Base-by-base conservation (phyloP, 2,888 invertebrate genomes). In the Drosophila niveifrons region DNA sequence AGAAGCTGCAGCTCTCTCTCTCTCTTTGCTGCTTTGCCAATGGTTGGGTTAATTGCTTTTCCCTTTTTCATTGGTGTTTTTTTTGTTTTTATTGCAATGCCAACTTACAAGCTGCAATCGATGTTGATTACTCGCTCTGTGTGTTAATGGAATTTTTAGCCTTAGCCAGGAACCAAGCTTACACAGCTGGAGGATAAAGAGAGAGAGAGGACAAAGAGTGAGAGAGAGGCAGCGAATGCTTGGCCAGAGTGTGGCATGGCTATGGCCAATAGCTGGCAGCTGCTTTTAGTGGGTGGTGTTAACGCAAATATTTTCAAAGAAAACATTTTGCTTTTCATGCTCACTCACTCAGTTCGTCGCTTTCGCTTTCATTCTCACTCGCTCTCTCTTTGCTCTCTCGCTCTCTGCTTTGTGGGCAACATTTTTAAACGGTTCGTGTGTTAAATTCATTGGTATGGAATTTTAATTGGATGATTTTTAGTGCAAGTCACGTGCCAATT, bases 391-490 rank as follows among this genome's bases (percentile, higher is more conserved):
- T 29, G 8, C 13, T 56, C 47, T 34, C 13, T 55, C n/a, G 36
- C 56, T 46, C 62, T 8, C 23, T 23, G 13, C 28, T 18, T 28
- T 61, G 36, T 65, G 57, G 17, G 48, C 46, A 44, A 13, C 23
- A 52, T 57, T 78, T 66, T 73, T 74, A 77, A 87, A 71, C 80
- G 68, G 66, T 62, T 88, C 80, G 77, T 86, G 83, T 66, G 77
- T 73, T 77, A 80, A 86, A 82, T 80, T 80, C 89, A 82, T 82
- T 88, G 72, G 74, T 72, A 74, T 82, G 89, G 82, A 88, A 82
- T 82, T 82, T 82, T 82, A 82, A 82, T 82, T 82, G 82, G 87
- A 82, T 88, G 89, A 88, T 82, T 88, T 86, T 76, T 70, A 75
- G 83, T 62, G 56, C 50, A 46, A 47, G 64, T 80, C 82, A 82